Conservation (phyloP, 2,888 invertebrate species). For the Brenthis hecate region DNA sequence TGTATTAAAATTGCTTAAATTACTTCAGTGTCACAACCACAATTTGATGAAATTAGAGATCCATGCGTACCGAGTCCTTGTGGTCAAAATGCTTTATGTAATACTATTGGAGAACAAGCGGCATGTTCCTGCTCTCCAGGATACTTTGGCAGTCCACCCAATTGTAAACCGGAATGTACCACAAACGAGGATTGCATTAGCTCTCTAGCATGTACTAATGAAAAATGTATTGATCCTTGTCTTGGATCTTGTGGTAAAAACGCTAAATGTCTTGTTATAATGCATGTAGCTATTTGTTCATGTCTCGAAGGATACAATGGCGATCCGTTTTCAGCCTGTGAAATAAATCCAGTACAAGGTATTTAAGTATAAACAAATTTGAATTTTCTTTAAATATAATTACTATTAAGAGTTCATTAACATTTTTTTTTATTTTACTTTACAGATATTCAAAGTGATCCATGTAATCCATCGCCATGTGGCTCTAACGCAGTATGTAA, state of each 20-base stretch:
- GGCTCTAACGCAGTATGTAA: slow-evolving; percentile 88
- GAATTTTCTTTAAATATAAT: not conserved
- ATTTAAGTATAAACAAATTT: slow-evolving; percentile 31
- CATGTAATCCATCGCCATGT: slow-evolving; percentile 86
- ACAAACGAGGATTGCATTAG: slow-evolving; percentile 86
- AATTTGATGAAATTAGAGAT: slow-evolving; percentile 70
- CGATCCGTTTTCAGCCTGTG: slow-evolving; percentile 82
- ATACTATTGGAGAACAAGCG: slow-evolving; percentile 78
- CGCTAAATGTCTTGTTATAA: slow-evolving; percentile 82
- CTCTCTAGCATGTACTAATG: slow-evolving; percentile 84
- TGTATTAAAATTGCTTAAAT: slow-evolving; percentile 11
- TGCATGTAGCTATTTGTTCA: slow-evolving; percentile 84
- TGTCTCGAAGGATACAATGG: slow-evolving; percentile 83
- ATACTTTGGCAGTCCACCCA: slow-evolving; percentile 85
- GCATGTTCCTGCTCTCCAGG: slow-evolving; percentile 83
- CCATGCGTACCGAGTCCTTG: slow-evolving; percentile 87
- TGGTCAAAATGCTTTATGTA: slow-evolving; percentile 84
- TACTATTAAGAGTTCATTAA: not conserved
- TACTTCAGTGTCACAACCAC: slow-evolving; percentile 59
- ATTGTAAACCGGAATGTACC: slow-evolving; percentile 86
- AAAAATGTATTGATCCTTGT: slow-evolving; percentile 86
- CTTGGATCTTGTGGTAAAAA: slow-evolving; percentile 85
- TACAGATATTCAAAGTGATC: slow-evolving; percentile 70
- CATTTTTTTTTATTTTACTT: slow-evolving; percentile 21
- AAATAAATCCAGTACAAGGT: slow-evolving; percentile 63